Evolutionary conservation across 2,888 invertebrate species (phyloP).

Genomic region (Tiliacea citrago): DNA sequence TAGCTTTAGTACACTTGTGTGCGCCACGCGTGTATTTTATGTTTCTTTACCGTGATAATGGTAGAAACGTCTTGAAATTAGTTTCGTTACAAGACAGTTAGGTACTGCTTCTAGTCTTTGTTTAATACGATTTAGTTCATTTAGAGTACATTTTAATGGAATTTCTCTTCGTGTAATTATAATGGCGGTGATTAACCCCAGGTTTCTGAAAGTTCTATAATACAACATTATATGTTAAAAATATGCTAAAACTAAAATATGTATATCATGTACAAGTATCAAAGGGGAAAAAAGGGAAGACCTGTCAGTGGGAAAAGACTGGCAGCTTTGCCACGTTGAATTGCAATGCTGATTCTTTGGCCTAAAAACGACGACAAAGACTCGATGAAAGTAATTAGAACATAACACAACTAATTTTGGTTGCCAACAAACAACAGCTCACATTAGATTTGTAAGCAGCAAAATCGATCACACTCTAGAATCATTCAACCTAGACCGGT

Average conservation of each 20-base stretch:
- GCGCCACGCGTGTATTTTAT: constrained; percentile 60
- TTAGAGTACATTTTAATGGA: constrained; percentile 28
- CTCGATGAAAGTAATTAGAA: not conserved
- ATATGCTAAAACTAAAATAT: no score
- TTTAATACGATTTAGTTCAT: constrained; percentile 46
- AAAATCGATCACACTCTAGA: not conserved
- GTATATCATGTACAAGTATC: no score
- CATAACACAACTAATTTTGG: not conserved
- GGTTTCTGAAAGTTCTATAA: not conserved
- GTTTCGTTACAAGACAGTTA: constrained; percentile 52
- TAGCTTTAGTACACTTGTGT: constrained; percentile 53
- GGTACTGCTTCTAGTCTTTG: constrained; percentile 21
- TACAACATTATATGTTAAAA: no score
- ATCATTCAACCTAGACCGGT: not conserved
- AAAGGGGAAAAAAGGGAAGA: no score
- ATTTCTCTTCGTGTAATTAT: constrained; percentile 35
- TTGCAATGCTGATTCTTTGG: no score
- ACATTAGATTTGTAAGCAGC: not conserved
- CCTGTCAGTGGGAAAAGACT: no score
- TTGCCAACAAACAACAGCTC: not conserved
- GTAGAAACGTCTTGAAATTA: constrained; percentile 54
- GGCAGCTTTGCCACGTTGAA: no score
- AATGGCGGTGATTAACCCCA: constrained; percentile 23
- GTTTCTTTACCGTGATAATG: constrained; percentile 52
- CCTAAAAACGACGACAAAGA: no score